Evolutionary conservation across 2,888 invertebrate genomes (phyloP), one percentile per base, ranked within the genome.

Genomic region (Xylocampa areola): DNA sequence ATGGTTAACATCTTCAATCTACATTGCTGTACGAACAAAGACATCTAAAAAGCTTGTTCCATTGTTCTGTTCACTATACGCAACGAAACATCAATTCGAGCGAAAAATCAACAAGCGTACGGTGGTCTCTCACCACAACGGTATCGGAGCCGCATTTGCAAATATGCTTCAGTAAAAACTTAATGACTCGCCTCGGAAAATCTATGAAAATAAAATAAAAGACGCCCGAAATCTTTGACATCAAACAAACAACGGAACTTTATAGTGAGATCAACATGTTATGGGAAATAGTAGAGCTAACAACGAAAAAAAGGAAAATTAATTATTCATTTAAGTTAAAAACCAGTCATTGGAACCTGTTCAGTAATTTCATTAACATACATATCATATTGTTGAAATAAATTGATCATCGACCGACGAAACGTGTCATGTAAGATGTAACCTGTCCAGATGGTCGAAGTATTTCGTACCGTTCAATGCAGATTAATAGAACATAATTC

Each of bases 331-430:
- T 10, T 30, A 47, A 64, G 57, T 50, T 47, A 58, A 65, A 66
- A 66, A 54, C 36, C 41, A 57, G 66, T 59, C 60, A 44, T 11
- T 33, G 61, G 40, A 63, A 72, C 69, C 60, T 60, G 71, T 73
- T 58, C 43, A 73, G 73, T 74, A 73, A 77, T 80, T 80, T 68
- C 68, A 86, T 86, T 82, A 82, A 59, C 79, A 85, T 84, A 81
- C 73, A n/a, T n/a, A n/a, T 77, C 63, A 79, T 82, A 73, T 68
- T 77, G 79, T 76, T 76, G 60, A 73, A 77, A 79, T 77, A 73
- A 80, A 83, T 84, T 81, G 77, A 81, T 82, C 72, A 72, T 65
- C 61, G 58, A 59, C 59, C 52, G 61, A 51, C 60, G 59, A 40
- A 35, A 60, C 68, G 48, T 68, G 73, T 77, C 70, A 67, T 53